Evolutionary conservation across 2,113 vertebrate genomes (phyloP).

Genomic region (Corydoras maculifer): DNA sequence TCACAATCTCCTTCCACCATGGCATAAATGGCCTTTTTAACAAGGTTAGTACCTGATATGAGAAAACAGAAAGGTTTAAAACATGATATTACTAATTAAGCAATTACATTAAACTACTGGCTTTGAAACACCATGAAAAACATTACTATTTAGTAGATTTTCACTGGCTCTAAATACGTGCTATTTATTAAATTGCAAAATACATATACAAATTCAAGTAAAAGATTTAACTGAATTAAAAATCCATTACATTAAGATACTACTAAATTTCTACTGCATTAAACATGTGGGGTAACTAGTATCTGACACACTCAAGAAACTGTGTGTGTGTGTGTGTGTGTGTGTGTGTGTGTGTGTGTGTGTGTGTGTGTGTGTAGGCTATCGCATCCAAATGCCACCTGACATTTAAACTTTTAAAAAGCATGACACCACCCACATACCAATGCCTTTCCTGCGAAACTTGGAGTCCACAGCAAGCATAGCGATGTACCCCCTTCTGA

Average conservation of each 20-base stretch:
- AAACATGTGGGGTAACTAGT: background rate
- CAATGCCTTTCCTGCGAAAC: conserved; percentile 98
- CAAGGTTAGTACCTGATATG: conserved; percentile 94
- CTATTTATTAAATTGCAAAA: too few species aligned
- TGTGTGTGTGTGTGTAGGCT: background rate
- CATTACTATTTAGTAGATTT: background rate
- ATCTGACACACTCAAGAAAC: background rate
- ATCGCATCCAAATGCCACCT: background rate
- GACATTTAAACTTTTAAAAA: background rate
- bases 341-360: too few species aligned
- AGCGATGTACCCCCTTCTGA: conserved; percentile 97
- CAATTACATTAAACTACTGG: background rate
- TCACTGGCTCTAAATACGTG: too few species aligned
- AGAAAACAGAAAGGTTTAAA: background rate
- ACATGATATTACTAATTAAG: background rate
- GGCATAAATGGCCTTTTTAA: conserved; percentile 99
- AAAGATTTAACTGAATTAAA: too few species aligned
- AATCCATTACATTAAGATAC: background rate
- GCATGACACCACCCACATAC: conserved; percentile 65
- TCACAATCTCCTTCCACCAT: conserved; percentile 99
- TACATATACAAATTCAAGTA: too few species aligned
- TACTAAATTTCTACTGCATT: too few species aligned
- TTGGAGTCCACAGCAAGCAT: conserved; percentile 99
- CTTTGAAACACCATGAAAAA: background rate
- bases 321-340: background rate